These are phyloP conservation scores for Microcebus ravelobensis DNA, from an alignment of 2,113 vertebrate species.

Conservation along the genomic window DNA sequence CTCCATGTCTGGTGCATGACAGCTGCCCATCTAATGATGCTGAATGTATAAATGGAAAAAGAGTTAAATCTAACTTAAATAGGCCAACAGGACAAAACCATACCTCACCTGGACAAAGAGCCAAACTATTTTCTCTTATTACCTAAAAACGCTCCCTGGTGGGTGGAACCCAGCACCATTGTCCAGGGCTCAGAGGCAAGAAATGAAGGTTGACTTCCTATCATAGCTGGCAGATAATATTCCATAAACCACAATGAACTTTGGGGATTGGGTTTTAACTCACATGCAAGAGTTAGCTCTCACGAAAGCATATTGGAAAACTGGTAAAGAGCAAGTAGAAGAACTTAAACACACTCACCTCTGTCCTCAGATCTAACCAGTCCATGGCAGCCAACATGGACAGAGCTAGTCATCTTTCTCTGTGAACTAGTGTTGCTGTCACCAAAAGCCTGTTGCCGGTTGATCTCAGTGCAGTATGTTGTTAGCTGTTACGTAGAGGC, in stretches of 20 bases:
- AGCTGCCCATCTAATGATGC: background rate
- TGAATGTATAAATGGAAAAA: background rate
- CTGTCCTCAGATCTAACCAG: background rate
- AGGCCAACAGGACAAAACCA: background rate
- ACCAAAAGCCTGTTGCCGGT: background rate
- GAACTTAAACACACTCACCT: background rate
- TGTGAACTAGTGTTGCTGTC: background rate
- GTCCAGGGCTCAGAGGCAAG: background rate
- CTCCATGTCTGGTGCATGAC: background rate
- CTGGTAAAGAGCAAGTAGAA: background rate
- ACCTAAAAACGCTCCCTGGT: background rate
- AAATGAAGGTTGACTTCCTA: background rate
- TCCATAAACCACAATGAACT: background rate
- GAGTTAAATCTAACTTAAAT: background rate
- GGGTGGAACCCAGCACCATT: background rate
- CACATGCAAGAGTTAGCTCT: background rate
- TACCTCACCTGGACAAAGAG: background rate
- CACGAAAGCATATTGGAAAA: background rate
- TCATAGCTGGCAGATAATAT: background rate
- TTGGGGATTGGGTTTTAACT: background rate
- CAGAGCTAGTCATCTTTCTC: background rate
- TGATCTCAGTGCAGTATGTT: background rate
- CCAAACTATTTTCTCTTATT: background rate
- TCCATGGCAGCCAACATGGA: rapidly evolving
- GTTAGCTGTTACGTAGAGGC: background rate